Evolutionary conservation across 2,888 invertebrate species (phyloP).

Genomic region (Acanthococcus lagerstroemiae): DNA sequence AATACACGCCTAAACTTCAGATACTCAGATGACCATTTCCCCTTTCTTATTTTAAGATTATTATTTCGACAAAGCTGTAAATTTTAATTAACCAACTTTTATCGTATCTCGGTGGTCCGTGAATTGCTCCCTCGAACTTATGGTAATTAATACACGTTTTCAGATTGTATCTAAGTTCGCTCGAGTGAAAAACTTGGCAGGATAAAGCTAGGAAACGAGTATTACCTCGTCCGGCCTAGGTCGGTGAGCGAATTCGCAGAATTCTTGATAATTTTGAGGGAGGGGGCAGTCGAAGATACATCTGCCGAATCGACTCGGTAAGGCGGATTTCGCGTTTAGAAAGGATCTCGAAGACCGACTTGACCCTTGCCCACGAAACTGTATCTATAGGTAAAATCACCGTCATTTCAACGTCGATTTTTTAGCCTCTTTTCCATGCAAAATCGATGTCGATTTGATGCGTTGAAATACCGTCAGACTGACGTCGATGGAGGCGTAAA

Average conservation of each 20-base stretch:
- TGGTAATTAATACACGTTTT: constrained; percentile 17
- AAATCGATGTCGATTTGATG: too few relatives aligned
- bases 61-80: constrained; percentile 11
- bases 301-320: neutral
- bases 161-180: neutral
- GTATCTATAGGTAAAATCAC: too few relatives aligned
- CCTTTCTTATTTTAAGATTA: constrained; percentile 19
- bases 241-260: too few relatives aligned
- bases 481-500: too few relatives aligned
- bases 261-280: neutral
- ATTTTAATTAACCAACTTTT: constrained; percentile 13
- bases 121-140: neutral
- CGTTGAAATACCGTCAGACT: too few relatives aligned
- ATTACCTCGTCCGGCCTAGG: too few relatives aligned
- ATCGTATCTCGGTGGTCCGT: neutral
- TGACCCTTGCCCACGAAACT: too few relatives aligned
- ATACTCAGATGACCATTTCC: constrained; percentile 11
- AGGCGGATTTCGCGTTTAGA: neutral
- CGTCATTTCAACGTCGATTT: too few relatives aligned
- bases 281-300: neutral
- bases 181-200: neutral
- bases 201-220: too few relatives aligned
- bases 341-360: too few relatives aligned
- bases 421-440: too few relatives aligned
- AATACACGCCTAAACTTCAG: constrained; percentile 15